Conservation (phyloP, 2,113 vertebrate genomes). For the Phylloscopus trochilus region DNA sequence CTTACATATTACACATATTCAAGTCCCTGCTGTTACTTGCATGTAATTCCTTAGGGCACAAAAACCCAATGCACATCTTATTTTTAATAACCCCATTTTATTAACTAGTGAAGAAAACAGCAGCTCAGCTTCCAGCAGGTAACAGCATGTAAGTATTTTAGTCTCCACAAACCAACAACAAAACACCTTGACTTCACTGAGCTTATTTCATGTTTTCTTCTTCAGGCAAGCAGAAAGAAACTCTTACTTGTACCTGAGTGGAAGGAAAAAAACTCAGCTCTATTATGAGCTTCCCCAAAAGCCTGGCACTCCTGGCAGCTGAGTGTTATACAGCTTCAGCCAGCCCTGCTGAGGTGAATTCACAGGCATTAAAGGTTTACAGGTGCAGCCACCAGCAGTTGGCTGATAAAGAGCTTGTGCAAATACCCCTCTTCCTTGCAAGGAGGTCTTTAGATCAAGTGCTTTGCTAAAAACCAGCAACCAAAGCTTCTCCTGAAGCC, state of each 20-base stretch:
- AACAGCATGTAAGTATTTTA: background rate
- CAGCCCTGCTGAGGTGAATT: background rate
- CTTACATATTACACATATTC: background rate
- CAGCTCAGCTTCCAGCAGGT: background rate
- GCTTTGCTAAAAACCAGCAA: rapidly evolving
- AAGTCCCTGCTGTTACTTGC: background rate
- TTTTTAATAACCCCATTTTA: background rate
- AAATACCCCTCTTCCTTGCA: background rate
- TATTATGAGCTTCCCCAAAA: background rate
- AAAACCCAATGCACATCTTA: background rate
- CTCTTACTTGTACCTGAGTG: background rate
- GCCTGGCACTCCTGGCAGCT: background rate
- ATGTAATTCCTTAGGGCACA: background rate
- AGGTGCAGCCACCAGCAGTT: background rate
- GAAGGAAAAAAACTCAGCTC: background rate
- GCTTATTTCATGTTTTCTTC: background rate
- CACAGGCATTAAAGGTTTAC: background rate
- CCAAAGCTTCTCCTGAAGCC: background rate
- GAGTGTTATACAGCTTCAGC: background rate
- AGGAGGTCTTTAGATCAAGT: background rate
- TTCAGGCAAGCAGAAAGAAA: background rate
- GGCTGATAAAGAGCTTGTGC: background rate
- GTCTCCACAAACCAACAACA: background rate
- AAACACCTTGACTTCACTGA: background rate
- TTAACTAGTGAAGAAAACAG: background rate